Evolutionary conservation across 2,888 invertebrate species (phyloP).

Genomic region (Drosophila ezoana): DNA sequence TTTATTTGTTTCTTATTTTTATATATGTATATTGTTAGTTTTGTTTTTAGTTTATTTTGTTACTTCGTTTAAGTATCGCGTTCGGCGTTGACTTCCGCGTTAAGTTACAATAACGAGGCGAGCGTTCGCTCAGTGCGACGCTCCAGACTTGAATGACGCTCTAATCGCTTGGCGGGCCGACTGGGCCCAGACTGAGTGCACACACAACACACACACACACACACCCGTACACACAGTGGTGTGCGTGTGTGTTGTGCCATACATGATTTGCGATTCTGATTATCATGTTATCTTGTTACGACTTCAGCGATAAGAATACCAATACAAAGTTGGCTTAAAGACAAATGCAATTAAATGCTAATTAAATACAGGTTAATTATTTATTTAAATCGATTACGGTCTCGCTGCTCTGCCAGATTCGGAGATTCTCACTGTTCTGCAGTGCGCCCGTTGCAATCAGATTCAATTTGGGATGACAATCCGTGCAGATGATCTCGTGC

Average conservation of each 20-base stretch:
- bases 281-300: constrained; percentile 40
- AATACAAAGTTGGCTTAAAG: constrained; percentile 7
- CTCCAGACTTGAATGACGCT: constrained; percentile 99
- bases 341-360: constrained; percentile 16
- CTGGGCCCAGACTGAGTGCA: constrained; percentile 85
- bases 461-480: constrained; percentile 99
- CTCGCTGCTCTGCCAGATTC: constrained; percentile 99
- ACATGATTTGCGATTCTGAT: constrained; percentile 51
- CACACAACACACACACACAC: not conserved
- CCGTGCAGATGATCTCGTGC: constrained; percentile 97
- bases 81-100: constrained; percentile 35
- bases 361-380: constrained; percentile 16
- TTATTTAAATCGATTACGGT: constrained; percentile 17
- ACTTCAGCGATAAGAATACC: constrained; percentile 26
- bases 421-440: constrained; percentile 98
- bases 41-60: constrained; percentile 7
- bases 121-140: constrained; percentile 87
- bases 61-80: not conserved
- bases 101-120: constrained; percentile 20
- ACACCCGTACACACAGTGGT: not conserved
- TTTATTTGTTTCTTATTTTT: not conserved
- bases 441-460: constrained; percentile 99
- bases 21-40: constrained; percentile 1
- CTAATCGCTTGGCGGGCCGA: constrained; percentile 96
- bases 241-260: not conserved